Conservation (phyloP, 2,888 invertebrate species). For the Sialis fuliginosa region DNA sequence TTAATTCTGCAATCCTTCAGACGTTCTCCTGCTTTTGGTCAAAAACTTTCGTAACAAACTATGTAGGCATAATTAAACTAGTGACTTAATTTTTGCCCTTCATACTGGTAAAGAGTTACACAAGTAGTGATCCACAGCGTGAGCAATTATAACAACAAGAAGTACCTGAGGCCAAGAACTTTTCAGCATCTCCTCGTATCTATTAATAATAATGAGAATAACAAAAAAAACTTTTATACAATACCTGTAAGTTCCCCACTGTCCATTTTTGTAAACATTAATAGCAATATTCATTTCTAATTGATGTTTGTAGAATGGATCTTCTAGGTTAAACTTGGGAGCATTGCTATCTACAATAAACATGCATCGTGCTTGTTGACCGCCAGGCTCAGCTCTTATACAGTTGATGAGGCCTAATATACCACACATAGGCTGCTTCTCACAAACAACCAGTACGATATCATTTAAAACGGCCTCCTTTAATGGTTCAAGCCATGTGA, state of each 20-base stretch:
- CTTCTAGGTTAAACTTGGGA: conserved; percentile 42
- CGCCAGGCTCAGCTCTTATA: conserved; percentile 51
- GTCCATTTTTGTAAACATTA: conserved; percentile 50
- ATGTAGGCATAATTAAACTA: too few species aligned
- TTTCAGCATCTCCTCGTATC: too few species aligned
- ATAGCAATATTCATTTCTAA: conserved; percentile 55
- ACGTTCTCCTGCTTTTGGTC: too few species aligned
- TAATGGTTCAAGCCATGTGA: conserved; percentile 33
- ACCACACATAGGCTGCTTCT: conserved; percentile 54
- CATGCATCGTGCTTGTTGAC: conserved; percentile 36
- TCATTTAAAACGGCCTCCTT: conserved; percentile 23
- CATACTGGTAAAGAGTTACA: too few species aligned
- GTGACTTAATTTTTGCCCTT: too few species aligned
- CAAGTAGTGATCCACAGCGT: too few species aligned
- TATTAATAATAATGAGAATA: too few species aligned
- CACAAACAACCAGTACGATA: conserved; percentile 37
- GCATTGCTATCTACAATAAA: conserved; percentile 43
- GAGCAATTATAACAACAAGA: too few species aligned
- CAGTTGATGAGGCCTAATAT: conserved; percentile 79
- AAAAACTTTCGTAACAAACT: too few species aligned
- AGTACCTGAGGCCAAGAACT: too few species aligned
- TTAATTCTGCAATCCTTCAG: too few species aligned
- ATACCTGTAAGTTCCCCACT: conserved; percentile 26
- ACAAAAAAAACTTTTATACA: too few species aligned
- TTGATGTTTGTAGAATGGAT: conserved; percentile 47